phyloP scores from a whole-genome alignment of 2,888 invertebrate genomes.

The Blera fallax region DNA sequence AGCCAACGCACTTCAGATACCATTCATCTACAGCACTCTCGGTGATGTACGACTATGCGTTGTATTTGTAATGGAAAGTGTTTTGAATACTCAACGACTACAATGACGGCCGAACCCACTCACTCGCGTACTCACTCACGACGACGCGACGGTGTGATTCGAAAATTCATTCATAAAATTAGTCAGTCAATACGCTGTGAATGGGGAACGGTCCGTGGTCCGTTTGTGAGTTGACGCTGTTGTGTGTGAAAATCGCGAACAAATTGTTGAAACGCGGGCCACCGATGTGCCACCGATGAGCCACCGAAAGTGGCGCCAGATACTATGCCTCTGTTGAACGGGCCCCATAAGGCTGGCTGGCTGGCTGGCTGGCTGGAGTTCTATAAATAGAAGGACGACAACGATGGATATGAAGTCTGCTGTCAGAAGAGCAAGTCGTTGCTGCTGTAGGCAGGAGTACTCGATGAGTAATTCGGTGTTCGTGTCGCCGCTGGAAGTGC shows the following conservation, averaged over 20 bases:
- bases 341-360: constrained; percentile 3
- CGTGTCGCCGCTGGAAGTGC: constrained; percentile 4
- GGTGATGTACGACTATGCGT: neutral
- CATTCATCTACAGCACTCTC: constrained; percentile 7
- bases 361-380: too few species aligned
- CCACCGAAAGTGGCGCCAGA: constrained; percentile 56
- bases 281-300: constrained; percentile 23
- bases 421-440: constrained; percentile 2
- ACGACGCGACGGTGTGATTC: constrained; percentile 9
- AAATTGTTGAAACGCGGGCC: constrained; percentile 19
- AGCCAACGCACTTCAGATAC: constrained; percentile 27
- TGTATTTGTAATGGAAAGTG: constrained; percentile 47
- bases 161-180: constrained; percentile 64
- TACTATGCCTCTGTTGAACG: constrained; percentile 37
- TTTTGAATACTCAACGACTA: constrained; percentile 48
- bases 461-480: constrained; percentile 63
- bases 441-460: constrained; percentile 16
- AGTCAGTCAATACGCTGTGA: constrained; percentile 28
- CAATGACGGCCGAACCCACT: constrained; percentile 17
- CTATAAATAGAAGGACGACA: constrained; percentile 52
- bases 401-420: constrained; percentile 2
- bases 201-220: constrained; percentile 12
- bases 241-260: constrained; percentile 40
- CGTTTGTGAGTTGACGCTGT: constrained; percentile 3
- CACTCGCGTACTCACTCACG: neutral